Evolutionary conservation across 2,113 vertebrate genomes (phyloP), one percentile per base, ranked within the genome.

Genomic region (Theropithecus gelada): DNA sequence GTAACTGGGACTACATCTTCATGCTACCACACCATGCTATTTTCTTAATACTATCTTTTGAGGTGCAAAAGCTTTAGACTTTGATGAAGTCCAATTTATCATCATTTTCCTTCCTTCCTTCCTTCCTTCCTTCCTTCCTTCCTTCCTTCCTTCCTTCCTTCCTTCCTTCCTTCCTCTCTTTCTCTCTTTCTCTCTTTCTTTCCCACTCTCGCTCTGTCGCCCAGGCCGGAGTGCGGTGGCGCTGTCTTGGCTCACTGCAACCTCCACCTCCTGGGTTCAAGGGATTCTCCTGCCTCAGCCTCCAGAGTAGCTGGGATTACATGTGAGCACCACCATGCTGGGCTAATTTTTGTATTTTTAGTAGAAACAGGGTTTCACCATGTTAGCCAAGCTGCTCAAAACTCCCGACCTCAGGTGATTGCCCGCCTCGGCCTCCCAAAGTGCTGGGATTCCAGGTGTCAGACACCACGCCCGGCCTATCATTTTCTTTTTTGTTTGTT

Each of bases 31-130:
- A 23, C 68, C 43, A n/a, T 32, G 40, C 25, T 25, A 66, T 90
- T 94, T 97, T 94, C 68, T 96, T 70, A 52, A 66, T 55, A 55
- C 43, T 22, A 6, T 81, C 48, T 78, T 95, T 43, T 76, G 16
- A 90, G 23, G 7, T 61, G 17, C n/a, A 66, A 55, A 96, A n/a
- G 3, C 94, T 66, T 85, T 43, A 17, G 57, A 75, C 70, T 96
- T 78, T 79, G 9, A 84, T 64, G 64, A 80, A 90, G 38, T 45
- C 13, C 48, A 50, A n/a, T 38, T 84, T 76, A 48, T 80, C 48
- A 30, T 40, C 59, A 52, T 89, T 93, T 82, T 73, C 38, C 87
- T 96, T 93, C 8, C 83, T 96, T 93, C 8, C 68, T 96, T 85
- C 48, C 78, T 22, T 57, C 55, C 32, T 73, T 73, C 38, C 87